Conservation (phyloP, 2,113 vertebrate species). For the Malurus melanocephalus region DNA sequence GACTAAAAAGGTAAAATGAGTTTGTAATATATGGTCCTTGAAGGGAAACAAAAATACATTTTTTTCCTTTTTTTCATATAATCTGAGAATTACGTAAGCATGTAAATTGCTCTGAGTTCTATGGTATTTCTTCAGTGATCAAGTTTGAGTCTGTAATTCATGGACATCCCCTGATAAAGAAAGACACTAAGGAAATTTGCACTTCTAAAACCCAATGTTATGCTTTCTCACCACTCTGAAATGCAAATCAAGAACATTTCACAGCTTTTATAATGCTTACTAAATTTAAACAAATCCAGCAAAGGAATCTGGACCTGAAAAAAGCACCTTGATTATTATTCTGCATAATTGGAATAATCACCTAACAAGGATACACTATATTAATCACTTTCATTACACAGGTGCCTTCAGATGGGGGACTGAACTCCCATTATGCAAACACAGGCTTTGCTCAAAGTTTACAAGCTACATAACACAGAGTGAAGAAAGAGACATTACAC, state of each 20-base stretch:
- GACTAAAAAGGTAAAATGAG: neutral
- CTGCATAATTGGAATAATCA: neutral
- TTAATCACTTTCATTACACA: slow-evolving; percentile 2
- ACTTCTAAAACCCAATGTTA: neutral
- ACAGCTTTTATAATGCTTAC: neutral
- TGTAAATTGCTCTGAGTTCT: neutral
- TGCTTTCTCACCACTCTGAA: slow-evolving; percentile 5
- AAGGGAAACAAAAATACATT: neutral
- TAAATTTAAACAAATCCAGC: slow-evolving; percentile 5
- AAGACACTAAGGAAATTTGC: neutral
- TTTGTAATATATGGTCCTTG: neutral
- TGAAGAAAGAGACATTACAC: neutral
- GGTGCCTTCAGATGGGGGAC: neutral
- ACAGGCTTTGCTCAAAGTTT: neutral
- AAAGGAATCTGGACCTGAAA: neutral
- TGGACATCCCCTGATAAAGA: neutral
- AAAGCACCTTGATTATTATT: neutral
- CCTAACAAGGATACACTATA: neutral
- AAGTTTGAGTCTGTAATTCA: neutral
- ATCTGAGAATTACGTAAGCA: neutral
- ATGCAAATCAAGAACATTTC: slow-evolving; percentile 5
- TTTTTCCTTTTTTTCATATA: neutral
- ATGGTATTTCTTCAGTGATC: neutral
- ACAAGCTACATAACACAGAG: neutral
- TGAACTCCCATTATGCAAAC: neutral